These are phyloP conservation scores for Boulengeromyrus knoepffleri DNA, from an alignment of 2,113 vertebrate genomes.

Conservation along the genomic window DNA sequence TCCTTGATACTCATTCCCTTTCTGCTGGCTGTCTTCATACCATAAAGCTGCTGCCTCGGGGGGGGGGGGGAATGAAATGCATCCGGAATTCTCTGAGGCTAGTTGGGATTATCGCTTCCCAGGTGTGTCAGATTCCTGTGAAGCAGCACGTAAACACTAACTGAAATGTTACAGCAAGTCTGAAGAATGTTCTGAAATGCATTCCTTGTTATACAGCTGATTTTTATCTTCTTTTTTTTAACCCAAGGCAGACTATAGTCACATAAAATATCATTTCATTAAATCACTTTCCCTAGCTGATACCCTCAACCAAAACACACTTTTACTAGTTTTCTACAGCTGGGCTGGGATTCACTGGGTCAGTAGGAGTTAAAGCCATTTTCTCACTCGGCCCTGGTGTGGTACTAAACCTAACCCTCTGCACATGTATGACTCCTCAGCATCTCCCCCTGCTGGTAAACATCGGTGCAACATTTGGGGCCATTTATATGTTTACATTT, in stretches of 20 bases:
- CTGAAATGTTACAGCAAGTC: background rate
- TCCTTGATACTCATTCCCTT: background rate
- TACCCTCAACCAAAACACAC: background rate
- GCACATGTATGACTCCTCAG: background rate
- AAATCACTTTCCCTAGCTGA: background rate
- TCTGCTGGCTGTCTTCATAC: background rate
- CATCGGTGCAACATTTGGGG: background rate
- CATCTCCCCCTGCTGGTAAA: background rate
- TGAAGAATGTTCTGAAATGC: background rate
- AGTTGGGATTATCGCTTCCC: background rate
- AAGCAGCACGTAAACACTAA: background rate
- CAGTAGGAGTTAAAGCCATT: background rate
- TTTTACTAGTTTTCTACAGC: background rate
- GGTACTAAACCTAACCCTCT: background rate
- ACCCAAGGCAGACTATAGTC: background rate
- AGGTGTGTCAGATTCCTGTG: background rate
- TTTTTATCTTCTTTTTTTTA: background rate
- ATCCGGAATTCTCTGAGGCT: background rate
- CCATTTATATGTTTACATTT: background rate
- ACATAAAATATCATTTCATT: background rate
- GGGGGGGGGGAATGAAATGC: background rate
- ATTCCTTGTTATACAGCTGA: background rate
- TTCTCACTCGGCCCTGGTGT: background rate
- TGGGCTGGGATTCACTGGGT: background rate
- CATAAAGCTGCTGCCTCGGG: background rate